phyloP scores from a whole-genome alignment of 2,888 invertebrate species.

The Dicycla oo region DNA sequence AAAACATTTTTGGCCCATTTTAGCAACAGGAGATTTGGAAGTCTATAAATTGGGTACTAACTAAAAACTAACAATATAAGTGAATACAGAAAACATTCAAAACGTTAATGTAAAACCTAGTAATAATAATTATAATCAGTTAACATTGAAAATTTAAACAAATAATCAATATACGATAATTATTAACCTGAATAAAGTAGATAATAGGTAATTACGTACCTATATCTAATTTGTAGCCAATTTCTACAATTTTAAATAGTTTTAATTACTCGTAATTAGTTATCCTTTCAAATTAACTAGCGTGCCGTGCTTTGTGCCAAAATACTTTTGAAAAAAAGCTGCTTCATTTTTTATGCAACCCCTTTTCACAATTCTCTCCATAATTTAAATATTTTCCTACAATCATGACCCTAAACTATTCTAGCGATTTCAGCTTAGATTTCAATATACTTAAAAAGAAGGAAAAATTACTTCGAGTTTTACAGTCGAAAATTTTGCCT shows the following conservation, averaged over 20 bases:
- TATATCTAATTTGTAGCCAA: conserved; percentile 46
- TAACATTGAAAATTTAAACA: conserved; percentile 55
- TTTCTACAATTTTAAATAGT: conserved; percentile 41
- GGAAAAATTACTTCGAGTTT: background rate
- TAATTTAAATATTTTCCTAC: conserved; percentile 13
- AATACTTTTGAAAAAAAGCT: conserved; percentile 34
- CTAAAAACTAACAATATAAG: conserved; percentile 46
- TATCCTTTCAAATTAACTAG: conserved; percentile 15
- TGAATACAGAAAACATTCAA: conserved; percentile 48
- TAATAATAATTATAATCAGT: conserved; percentile 56
- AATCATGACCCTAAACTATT: conserved; percentile 1
- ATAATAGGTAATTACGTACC: conserved; percentile 24
- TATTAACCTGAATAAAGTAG: conserved; percentile 44
- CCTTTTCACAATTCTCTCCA: conserved; percentile 1
- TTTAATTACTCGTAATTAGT: conserved; percentile 4
- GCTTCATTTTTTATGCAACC: conserved; percentile 13
- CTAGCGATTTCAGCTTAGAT: conserved; percentile 16
- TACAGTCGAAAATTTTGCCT: background rate
- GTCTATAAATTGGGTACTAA: conserved; percentile 38
- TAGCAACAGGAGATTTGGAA: conserved; percentile 57
- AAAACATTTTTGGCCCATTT: conserved; percentile 56
- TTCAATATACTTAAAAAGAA: background rate
- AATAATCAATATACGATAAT: conserved; percentile 38
- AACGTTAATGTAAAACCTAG: conserved; percentile 51
- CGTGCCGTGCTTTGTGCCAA: conserved; percentile 55